phyloP scores from a whole-genome alignment of 1,140 invertebrate species.

The Neodiprion lecontei region DNA sequence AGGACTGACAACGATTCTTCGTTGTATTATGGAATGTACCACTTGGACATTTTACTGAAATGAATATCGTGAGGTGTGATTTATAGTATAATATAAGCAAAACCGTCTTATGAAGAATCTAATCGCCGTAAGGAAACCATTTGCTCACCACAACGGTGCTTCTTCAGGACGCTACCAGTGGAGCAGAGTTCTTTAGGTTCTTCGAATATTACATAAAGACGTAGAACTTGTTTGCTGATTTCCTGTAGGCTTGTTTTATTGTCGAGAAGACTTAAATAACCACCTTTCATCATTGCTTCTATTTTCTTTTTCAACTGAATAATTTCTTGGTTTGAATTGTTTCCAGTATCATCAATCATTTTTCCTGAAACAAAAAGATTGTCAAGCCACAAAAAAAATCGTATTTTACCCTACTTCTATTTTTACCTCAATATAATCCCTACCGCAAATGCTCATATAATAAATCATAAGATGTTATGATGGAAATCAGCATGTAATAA shows the following conservation, averaged over 20 bases:
- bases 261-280: conserved; percentile 39
- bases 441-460: no score
- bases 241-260: conserved; percentile 40
- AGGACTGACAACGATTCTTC: conserved; percentile 63
- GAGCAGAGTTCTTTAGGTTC: conserved; percentile 41
- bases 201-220: conserved; percentile 40
- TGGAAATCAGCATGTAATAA: no score
- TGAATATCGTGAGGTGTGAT: conserved; percentile 9
- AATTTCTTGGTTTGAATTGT: conserved; percentile 37
- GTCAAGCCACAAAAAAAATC: background rate
- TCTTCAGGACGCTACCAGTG: conserved; percentile 43
- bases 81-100: conserved; percentile 10
- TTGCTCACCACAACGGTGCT: conserved; percentile 44
- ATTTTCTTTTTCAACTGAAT: conserved; percentile 40
- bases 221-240: conserved; percentile 41
- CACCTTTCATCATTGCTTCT: conserved; percentile 31
- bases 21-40: conserved; percentile 72
- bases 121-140: no score
- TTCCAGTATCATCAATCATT: conserved; percentile 42
- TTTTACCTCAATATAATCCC: conserved; percentile 3
- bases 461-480: no score
- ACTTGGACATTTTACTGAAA: conserved; percentile 69
- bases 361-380: conserved; percentile 31
- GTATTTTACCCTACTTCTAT: background rate
- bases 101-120: no score